Conservation (phyloP, 2,113 vertebrate species). For the Tretioscincus oriximinensis region DNA sequence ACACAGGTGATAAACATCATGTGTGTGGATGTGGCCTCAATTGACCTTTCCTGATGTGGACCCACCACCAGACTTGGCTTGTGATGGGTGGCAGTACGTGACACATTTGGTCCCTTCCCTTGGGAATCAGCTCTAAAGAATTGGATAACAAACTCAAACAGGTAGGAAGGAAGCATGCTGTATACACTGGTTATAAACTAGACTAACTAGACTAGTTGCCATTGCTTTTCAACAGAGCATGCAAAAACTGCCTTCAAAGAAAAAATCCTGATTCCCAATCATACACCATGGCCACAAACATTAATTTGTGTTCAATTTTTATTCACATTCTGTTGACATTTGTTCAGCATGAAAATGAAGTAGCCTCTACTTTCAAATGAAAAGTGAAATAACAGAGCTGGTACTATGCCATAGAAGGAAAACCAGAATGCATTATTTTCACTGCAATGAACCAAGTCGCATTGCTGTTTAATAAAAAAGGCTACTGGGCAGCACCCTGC, state of each 20-base stretch:
- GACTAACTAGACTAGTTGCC: too few species aligned
- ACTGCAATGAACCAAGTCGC: conserved; percentile 52
- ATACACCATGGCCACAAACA: background rate
- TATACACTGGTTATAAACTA: too few species aligned
- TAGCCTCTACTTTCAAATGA: conserved; percentile 27
- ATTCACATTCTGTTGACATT: conserved; percentile 21
- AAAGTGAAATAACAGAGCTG: conserved; percentile 4
- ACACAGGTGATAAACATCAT: too few species aligned
- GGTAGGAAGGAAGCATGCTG: too few species aligned
- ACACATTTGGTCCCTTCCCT: too few species aligned
- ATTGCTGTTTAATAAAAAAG: conserved; percentile 48
- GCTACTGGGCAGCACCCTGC: conserved; percentile 33
- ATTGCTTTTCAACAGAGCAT: background rate
- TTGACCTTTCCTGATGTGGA: too few species aligned
- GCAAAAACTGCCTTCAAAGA: background rate
- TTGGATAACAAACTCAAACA: too few species aligned
- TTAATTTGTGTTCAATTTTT: too few species aligned
- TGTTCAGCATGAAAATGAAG: conserved; percentile 13
- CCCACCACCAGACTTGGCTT: too few species aligned
- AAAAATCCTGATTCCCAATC: conserved; percentile 11
- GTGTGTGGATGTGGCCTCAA: too few species aligned
- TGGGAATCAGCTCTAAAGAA: too few species aligned
- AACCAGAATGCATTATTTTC: conserved; percentile 50
- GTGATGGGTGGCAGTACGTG: too few species aligned
- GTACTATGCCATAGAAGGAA: conserved; percentile 52